phyloP scores from a whole-genome alignment of 2,113 vertebrate genomes.

The Serilophus lunatus region DNA sequence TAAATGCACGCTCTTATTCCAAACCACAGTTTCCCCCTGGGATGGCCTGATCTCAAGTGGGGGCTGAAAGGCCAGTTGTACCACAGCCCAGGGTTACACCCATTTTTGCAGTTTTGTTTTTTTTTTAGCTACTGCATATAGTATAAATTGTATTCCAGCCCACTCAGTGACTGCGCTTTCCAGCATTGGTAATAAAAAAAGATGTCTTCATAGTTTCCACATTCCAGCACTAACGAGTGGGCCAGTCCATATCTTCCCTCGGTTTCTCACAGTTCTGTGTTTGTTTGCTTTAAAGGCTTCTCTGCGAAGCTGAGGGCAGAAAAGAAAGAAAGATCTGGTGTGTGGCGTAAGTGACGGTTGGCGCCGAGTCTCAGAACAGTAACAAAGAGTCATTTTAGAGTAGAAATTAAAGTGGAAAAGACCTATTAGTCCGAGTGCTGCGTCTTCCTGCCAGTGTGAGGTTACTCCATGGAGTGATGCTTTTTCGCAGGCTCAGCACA shows the following conservation, averaged over 20 bases:
- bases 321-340: slow-evolving; percentile 22
- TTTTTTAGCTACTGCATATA: slow-evolving; percentile 71
- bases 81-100: slow-evolving; percentile 79
- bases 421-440: slow-evolving; percentile 11
- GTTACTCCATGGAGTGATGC: not conserved
- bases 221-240: slow-evolving; percentile 68
- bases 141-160: slow-evolving; percentile 57
- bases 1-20: slow-evolving; percentile 78
- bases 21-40: slow-evolving; percentile 84
- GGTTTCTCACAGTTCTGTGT: slow-evolving; percentile 75
- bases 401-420: slow-evolving; percentile 64
- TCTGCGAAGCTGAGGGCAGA: slow-evolving; percentile 40
- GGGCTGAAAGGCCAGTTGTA: slow-evolving; percentile 77
- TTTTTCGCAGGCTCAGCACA: not conserved
- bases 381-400: slow-evolving; percentile 47
- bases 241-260: slow-evolving; percentile 66
- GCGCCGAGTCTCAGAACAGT: slow-evolving; percentile 39
- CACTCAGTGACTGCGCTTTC: slow-evolving; percentile 68
- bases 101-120: slow-evolving; percentile 70
- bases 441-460: not conserved
- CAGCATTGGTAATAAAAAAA: slow-evolving; percentile 72
- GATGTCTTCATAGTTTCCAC: slow-evolving; percentile 76
- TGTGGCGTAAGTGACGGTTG: slow-evolving; percentile 20
- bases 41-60: slow-evolving; percentile 76
- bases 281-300: slow-evolving; percentile 75